These are phyloP conservation scores for Cynaeus angustus DNA, from an alignment of 2,888 invertebrate species.

Conservation along the genomic window DNA sequence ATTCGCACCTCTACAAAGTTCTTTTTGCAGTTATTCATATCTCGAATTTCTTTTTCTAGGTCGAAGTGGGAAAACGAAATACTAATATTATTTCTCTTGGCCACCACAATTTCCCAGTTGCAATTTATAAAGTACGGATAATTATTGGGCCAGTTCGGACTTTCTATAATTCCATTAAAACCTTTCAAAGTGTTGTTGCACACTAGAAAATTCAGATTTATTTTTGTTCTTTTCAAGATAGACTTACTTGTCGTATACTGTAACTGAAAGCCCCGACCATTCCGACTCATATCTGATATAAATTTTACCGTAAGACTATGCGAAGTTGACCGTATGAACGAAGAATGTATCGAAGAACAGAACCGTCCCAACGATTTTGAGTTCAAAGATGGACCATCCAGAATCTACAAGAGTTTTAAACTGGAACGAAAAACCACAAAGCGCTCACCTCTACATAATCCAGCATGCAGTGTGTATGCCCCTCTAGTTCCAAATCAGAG, in stretches of 20 bases:
- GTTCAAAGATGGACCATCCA: slow-evolving; percentile 77
- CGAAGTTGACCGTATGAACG: slow-evolving; percentile 74
- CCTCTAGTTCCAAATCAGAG: slow-evolving; percentile 83
- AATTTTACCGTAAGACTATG: slow-evolving; percentile 84
- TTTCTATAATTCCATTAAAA: slow-evolving; percentile 86
- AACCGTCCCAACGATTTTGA: slow-evolving; percentile 76
- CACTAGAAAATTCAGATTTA: slow-evolving; percentile 67
- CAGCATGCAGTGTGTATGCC: slow-evolving; percentile 75
- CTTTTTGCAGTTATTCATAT: slow-evolving; percentile 71
- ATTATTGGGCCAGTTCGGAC: slow-evolving; percentile 85
- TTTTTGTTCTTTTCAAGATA: neutral
- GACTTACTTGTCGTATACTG: slow-evolving; percentile 79
- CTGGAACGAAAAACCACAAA: neutral
- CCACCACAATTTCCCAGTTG: slow-evolving; percentile 83
- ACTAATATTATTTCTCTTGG: slow-evolving; percentile 85
- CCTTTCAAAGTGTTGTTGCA: slow-evolving; percentile 80
- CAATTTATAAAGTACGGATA: slow-evolving; percentile 81
- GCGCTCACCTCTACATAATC: slow-evolving; percentile 80
- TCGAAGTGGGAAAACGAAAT: slow-evolving; percentile 88
- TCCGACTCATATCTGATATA: slow-evolving; percentile 78
- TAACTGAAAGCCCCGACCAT: slow-evolving; percentile 85
- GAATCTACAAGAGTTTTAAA: slow-evolving; percentile 73
- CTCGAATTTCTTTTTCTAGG: slow-evolving; percentile 68
- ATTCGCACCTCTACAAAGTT: slow-evolving; percentile 78
- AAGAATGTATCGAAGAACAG: slow-evolving; percentile 73